phyloP scores from a whole-genome alignment of 2,113 vertebrate genomes.

The Falcunculus frontatus region DNA sequence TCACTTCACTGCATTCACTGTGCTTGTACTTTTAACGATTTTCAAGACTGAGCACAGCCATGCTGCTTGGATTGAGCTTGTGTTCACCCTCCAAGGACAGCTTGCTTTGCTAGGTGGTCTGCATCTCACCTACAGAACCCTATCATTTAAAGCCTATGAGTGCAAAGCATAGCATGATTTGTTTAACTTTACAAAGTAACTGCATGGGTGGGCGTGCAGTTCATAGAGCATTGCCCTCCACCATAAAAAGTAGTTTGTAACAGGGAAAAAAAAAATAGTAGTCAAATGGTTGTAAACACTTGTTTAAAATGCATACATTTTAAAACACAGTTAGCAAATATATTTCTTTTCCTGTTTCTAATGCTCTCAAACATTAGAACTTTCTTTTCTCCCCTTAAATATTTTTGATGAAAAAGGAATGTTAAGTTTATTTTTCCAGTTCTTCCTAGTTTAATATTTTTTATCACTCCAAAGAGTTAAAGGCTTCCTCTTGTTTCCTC shows the following conservation, averaged over 20 bases:
- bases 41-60: not conserved
- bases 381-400: not conserved
- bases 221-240: not conserved
- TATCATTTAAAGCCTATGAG: not conserved
- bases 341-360: not conserved
- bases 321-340: not conserved
- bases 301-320: not conserved
- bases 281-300: not conserved
- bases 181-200: not conserved
- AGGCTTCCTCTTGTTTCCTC: not conserved
- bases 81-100: not conserved
- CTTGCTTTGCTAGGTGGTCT: not conserved
- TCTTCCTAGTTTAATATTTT: not conserved
- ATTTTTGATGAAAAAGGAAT: not conserved
- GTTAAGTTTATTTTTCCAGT: not conserved
- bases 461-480: not conserved
- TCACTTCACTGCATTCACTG: not conserved
- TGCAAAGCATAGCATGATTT: not conserved
- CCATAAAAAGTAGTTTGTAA: not conserved
- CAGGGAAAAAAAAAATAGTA: not conserved
- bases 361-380: not conserved
- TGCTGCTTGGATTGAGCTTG: not conserved
- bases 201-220: not conserved
- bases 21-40: fast-evolving
- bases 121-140: not conserved